Percentiles rank a stretch among this genome's conserved stretches.
Conservation (phyloP, 2,113 vertebrate genomes). For the Physeter macrocephalus region DNA sequence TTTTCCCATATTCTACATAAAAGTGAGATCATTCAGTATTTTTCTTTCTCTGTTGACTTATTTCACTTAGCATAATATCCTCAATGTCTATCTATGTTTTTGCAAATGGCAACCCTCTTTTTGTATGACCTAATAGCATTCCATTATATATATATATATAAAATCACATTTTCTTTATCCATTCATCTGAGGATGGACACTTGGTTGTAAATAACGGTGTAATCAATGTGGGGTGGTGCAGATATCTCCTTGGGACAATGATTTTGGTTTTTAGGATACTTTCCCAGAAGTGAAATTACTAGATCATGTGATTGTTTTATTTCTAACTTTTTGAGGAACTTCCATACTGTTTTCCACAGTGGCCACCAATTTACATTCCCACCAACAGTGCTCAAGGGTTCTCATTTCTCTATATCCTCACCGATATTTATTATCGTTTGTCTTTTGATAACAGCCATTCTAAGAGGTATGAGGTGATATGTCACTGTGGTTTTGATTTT, state of each 20-base stretch:
- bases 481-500: neutral
- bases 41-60: neutral
- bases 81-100: neutral
- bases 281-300: neutral
- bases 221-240: neutral
- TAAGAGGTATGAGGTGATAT: neutral
- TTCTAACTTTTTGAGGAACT: neutral
- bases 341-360: neutral
- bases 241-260: neutral
- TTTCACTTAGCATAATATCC: neutral
- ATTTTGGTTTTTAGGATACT: neutral
- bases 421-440: neutral
- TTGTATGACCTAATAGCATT: neutral
- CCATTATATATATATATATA: neutral
- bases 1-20: neutral
- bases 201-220: neutral
- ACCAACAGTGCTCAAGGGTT: neutral
- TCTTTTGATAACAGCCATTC: neutral
- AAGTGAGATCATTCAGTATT: neutral
- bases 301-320: neutral
- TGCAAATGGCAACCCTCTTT: neutral
- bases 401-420: neutral
- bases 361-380: neutral
- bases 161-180: neutral
- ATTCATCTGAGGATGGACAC: neutral